phyloP scores from a whole-genome alignment of 2,113 vertebrate species.

The Melospiza georgiana region DNA sequence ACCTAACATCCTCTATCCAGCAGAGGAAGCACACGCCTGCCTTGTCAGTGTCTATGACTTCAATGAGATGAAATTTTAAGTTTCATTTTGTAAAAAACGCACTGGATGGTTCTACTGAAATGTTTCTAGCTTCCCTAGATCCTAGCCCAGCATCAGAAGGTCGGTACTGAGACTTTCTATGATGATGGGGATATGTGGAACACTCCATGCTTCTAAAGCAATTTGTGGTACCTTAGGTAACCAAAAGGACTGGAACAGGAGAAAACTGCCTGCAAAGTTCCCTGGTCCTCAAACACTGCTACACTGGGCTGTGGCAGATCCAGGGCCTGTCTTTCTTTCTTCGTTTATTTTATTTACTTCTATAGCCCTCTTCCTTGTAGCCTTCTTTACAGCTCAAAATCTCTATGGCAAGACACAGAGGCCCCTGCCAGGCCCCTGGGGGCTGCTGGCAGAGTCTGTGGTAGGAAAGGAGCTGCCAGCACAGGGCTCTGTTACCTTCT shows the following conservation, averaged over 20 bases:
- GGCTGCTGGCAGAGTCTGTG: neutral
- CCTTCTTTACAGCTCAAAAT: neutral
- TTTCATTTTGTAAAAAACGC: neutral
- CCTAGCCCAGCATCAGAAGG: neutral
- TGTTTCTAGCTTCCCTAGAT: neutral
- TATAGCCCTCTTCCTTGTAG: neutral
- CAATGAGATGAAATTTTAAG: neutral
- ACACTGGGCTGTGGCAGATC: neutral
- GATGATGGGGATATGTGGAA: neutral
- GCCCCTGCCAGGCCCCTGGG: neutral
- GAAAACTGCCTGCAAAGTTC: neutral
- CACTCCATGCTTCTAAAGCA: neutral
- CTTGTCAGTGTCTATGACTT: neutral
- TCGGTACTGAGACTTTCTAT: neutral
- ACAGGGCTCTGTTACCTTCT: neutral
- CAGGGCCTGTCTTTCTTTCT: neutral
- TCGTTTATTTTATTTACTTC: neutral
- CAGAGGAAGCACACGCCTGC: fast-evolving
- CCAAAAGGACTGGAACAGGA: neutral
- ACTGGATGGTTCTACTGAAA: neutral
- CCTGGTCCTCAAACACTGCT: neutral
- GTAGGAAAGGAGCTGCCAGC: neutral
- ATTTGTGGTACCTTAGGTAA: neutral
- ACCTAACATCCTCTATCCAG: neutral
- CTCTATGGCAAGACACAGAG: fast-evolving